Evolutionary conservation across 2,797 vertebrate species (phyloP), one percentile per base, ranked within the genome.

Genomic region (Fratercula arctica): DNA sequence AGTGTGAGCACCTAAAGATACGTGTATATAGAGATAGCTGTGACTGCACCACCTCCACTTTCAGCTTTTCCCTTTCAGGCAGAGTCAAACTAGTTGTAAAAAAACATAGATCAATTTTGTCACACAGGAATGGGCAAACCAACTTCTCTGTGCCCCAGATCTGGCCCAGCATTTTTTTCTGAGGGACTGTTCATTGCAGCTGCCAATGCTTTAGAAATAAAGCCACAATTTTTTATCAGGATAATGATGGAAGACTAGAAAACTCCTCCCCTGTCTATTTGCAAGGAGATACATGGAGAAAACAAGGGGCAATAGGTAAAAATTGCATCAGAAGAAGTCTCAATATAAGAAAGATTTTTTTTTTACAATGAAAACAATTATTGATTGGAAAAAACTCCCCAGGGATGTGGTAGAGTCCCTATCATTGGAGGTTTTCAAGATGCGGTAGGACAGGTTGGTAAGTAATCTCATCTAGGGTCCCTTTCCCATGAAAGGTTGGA

Each of bases 1-100:
- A 21, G 8, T 18, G 13, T 28, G 31, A 73, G 60, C 73, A 41
- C 54, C 83, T 46, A 10, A 48, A 85, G 25, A 10, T 20, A 28
- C 0, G 0, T 19, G 8, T 19, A 12, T 8, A 16, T 9, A 35
- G 66, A 46, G 23, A 13, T 1, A 75, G 13, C 6, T 3, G 9
- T 46, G 53, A 18, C 28, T 41, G 54, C 19, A 23, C 43, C 60
- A 50, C 16, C 54, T 33, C 60, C 35, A 25, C 41, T 50, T 68
- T 57, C 77, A 51, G 11, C 25, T 61, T 60, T 24, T 45, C 45
- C 15, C n/a, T 53, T 10, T 48, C 15, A 33, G 51, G 75, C 23
- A 33, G 18, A 9, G 23, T 28, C 59, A 37, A 26, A 75, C 7
- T 3, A 13, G 25, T 25, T 37, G 25, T 26, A 25, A 60, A 60